Evolutionary conservation across 2,888 invertebrate genomes (phyloP), one percentile per base, ranked within the genome.

Genomic region (Mycogona germanica): DNA sequence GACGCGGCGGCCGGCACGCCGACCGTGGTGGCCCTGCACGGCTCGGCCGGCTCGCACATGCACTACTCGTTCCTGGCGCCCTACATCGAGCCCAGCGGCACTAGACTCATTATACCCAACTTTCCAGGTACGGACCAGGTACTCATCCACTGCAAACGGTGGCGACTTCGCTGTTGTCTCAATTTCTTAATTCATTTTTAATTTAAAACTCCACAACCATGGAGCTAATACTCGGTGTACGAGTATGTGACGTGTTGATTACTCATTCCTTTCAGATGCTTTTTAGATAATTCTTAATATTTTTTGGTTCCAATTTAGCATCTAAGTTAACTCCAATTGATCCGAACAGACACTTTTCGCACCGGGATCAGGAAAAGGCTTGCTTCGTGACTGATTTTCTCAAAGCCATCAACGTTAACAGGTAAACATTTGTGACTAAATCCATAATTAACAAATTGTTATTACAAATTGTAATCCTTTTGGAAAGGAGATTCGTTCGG

Each of bases 51-150:
- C 4, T 44, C 51, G 5, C 44, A 51, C 23, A 19, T 26, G 9
- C 12, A 41, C 23, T 51, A 44, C 23, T n/a, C 25, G 14, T 17
- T 21, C 14, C n/a, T 51, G 6, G 17, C 25, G 7, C 29, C 41
- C 19, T 29, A 19, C 32, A 23, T 51, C 12, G 25, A 14, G 21
- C 17, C 28, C 14, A 12, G 28, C 12, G 42, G 42, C 21, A 32
- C 37, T 14, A 28, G 51, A 3, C 12, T 51, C 26, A 17, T 51
- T 42, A 30, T 51, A n/a, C 51, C 51, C 1, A 51, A 51, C 23
- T 51, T 44, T 44, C 51, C 51, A 14, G 51, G 38, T 23, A 14
- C n/a, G n/a, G n/a, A n/a, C n/a, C n/a, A n/a, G n/a, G n/a, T n/a
- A n/a, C n/a, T n/a, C n/a, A n/a, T n/a, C n/a, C n/a, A n/a, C n/a